phyloP scores from a whole-genome alignment of 2,888 invertebrate species.

The Pterobdella sp. region DNA sequence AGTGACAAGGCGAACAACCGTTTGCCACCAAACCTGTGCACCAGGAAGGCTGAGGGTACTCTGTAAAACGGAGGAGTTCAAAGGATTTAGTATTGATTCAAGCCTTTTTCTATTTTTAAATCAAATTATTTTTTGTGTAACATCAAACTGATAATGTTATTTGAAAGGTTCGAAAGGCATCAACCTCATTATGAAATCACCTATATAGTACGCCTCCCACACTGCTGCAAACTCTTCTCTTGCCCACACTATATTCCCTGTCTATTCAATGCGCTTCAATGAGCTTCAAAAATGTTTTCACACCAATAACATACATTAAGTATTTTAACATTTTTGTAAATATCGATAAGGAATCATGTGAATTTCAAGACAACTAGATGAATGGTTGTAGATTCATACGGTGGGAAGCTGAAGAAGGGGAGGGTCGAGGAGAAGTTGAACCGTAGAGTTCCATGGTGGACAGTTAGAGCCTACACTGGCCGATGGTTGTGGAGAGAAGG shows the following conservation, averaged over 20 bases:
- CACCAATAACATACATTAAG: background rate
- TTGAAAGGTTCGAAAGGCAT: background rate
- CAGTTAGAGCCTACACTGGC: background rate
- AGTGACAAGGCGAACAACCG: conserved; percentile 26
- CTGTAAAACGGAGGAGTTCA: conserved; percentile 3
- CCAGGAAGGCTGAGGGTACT: conserved; percentile 31
- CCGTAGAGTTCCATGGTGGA: conserved; percentile 14
- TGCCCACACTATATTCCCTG: conserved; percentile 23
- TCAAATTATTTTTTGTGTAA: background rate
- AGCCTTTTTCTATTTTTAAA: background rate
- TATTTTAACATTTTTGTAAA: conserved; percentile 7
- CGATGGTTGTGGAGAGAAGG: background rate
- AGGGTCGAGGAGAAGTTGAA: background rate
- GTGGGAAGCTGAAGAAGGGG: conserved; percentile 9
- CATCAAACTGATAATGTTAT: background rate
- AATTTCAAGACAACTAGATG: background rate
- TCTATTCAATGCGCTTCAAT: conserved; percentile 7
- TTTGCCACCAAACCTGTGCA: conserved; percentile 32
- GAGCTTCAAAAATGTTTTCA: conserved; percentile 2
- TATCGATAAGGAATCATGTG: background rate
- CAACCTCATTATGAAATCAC: conserved; percentile 27
- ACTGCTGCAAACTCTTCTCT: conserved; percentile 26
- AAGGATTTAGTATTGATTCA: background rate
- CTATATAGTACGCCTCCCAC: conserved; percentile 32
- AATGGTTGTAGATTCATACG: background rate